These are phyloP conservation scores for Acanthiza pusilla DNA, from an alignment of 2,797 vertebrate species.

Conservation along the genomic window DNA sequence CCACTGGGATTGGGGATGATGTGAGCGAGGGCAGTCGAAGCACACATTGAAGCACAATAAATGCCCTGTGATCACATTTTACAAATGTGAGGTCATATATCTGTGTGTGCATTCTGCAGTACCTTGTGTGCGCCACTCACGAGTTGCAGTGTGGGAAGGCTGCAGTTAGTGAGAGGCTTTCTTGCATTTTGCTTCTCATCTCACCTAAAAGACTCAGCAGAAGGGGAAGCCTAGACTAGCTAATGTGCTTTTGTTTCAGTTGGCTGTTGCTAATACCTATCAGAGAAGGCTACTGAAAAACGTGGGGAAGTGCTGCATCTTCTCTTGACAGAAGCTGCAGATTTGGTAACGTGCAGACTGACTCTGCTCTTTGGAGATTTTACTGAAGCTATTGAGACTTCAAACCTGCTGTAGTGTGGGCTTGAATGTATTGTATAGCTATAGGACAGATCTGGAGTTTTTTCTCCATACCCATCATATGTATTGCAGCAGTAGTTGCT, in stretches of 20 bases:
- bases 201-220: neutral
- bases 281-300: neutral
- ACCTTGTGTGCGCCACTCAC: neutral
- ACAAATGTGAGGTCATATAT: neutral
- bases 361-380: neutral
- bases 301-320: neutral
- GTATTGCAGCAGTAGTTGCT: neutral
- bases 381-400: neutral
- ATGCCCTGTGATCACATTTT: neutral
- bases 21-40: neutral
- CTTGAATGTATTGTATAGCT: neutral
- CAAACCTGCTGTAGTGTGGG: neutral
- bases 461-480: neutral
- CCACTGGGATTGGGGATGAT: neutral
- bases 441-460: neutral
- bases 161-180: neutral
- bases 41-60: neutral
- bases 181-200: neutral
- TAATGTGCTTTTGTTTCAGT: neutral
- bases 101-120: neutral
- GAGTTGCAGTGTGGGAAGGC: neutral
- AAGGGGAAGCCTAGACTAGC: neutral
- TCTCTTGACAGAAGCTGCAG: neutral
- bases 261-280: neutral
- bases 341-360: neutral